Conservation (phyloP, 2,797 vertebrate genomes). For the Alexandromys oeconomus region DNA sequence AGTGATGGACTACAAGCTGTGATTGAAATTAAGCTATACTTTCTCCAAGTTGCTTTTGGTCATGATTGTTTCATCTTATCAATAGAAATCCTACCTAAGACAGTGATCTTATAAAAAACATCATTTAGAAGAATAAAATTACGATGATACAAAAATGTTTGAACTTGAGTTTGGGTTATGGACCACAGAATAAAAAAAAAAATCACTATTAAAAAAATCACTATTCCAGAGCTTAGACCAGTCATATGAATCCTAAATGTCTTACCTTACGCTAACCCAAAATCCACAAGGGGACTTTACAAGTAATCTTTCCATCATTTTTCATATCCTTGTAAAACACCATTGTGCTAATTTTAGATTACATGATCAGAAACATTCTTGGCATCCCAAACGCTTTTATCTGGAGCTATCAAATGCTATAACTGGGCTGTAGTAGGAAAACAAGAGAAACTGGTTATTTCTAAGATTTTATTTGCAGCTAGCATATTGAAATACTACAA, state of each 20-base stretch:
- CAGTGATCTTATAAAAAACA: background rate
- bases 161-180: background rate
- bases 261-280: background rate
- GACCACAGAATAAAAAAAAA: background rate
- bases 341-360: background rate
- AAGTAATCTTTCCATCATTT: background rate
- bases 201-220: background rate
- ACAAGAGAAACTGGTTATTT: constrained; percentile 29
- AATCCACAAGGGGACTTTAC: background rate
- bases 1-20: background rate
- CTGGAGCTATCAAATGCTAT: constrained; percentile 16
- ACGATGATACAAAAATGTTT: background rate
- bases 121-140: background rate
- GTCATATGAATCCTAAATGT: background rate
- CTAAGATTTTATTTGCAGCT: background rate
- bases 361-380: background rate
- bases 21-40: background rate
- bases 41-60: background rate
- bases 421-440: constrained; percentile 44
- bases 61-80: background rate
- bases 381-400: constrained; percentile 7
- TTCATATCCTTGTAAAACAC: background rate
- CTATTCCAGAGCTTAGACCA: background rate
- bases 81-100: background rate
- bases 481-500: constrained; percentile 58